Evolutionary conservation across 1,140 invertebrate genomes (phyloP).

Genomic region (Caenorhabditis elegans): WBcel235 BX284602.5:9749501-9750000

Average conservation of each 20-base stretch:
- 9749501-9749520: not conserved
- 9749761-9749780: not conserved
- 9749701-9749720: not conserved
- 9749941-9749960: too few species aligned
- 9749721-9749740: not conserved
- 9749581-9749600: not conserved
- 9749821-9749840: too few species aligned
- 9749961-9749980: too few species aligned
- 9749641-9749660: not conserved
- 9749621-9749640: not conserved
- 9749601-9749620: not conserved
- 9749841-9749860: conserved; percentile 29
- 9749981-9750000: too few species aligned
- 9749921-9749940: too few species aligned
- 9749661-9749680: not conserved
- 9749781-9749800: not conserved
- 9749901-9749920: too few species aligned
- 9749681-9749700: not conserved
- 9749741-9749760: not conserved
- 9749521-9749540: too few species aligned
- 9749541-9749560: too few species aligned
- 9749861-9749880: too few species aligned
- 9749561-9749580: too few species aligned
- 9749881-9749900: too few species aligned
- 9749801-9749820: not conserved